phyloP scores from a whole-genome alignment of 2,113 vertebrate genomes.

The Prinia subflava region DNA sequence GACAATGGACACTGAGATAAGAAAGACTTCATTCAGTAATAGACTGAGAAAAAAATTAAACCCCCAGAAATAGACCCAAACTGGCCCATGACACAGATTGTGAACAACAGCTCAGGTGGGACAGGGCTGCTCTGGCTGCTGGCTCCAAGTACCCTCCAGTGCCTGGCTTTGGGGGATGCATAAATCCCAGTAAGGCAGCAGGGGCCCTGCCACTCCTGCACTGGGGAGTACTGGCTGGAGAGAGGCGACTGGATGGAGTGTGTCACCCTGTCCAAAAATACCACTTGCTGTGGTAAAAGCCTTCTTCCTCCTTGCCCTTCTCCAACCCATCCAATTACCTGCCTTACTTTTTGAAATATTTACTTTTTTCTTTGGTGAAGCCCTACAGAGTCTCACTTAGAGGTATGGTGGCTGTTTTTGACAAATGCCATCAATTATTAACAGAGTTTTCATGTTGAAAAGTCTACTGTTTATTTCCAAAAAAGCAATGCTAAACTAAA shows the following conservation, averaged over 20 bases:
- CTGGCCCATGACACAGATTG: background rate
- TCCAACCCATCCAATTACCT: background rate
- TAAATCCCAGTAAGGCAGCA: accelerated
- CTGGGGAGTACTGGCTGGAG: background rate
- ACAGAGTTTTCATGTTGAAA: background rate
- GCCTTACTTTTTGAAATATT: background rate
- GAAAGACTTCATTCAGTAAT: background rate
- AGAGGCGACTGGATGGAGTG: background rate
- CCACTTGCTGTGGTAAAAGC: background rate
- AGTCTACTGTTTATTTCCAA: background rate
- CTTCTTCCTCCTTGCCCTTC: background rate
- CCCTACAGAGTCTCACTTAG: background rate
- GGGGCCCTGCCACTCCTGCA: too few relatives aligned
- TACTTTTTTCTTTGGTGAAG: background rate
- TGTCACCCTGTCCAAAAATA: background rate
- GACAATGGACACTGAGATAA: background rate
- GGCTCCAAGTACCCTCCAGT: background rate
- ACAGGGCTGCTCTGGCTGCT: background rate
- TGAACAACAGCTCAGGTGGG: background rate
- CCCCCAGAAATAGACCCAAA: background rate
- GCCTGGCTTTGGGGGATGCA: accelerated
- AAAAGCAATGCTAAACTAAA: background rate
- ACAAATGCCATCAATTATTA: background rate
- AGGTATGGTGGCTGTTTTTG: background rate
- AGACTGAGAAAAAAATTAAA: background rate